Percentiles rank a stretch among this genome's conserved stretches.
Evolutionary conservation across 2,888 invertebrate genomes (phyloP).

Genomic region (Trachelus iudaicus): DNA sequence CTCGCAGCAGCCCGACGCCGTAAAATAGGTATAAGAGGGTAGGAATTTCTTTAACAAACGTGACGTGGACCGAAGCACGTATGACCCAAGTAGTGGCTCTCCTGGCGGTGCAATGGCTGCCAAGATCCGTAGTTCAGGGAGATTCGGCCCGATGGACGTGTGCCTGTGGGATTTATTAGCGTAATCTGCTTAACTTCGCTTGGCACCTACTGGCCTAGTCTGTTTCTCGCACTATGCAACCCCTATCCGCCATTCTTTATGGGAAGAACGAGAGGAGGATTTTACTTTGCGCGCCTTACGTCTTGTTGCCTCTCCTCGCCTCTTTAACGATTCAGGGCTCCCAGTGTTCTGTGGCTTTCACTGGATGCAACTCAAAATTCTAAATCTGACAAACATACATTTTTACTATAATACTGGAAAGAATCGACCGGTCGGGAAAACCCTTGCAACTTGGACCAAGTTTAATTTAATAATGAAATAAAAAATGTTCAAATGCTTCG

Average conservation of each 20-base stretch:
- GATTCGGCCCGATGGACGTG: slow-evolving; percentile 47
- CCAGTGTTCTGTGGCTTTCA: slow-evolving; percentile 14
- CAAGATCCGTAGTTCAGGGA: slow-evolving; percentile 14
- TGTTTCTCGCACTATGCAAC: slow-evolving; percentile 27
- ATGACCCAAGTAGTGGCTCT: slow-evolving; percentile 38
- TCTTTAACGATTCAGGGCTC: slow-evolving; percentile 16
- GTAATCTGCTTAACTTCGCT: slow-evolving; percentile 55
- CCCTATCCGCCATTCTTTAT: slow-evolving; percentile 25
- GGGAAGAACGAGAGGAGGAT: slow-evolving; percentile 26
- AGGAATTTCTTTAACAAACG: slow-evolving; percentile 9
- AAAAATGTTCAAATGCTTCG: too few species aligned
- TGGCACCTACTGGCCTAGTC: slow-evolving; percentile 33
- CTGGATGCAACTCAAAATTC: not conserved
- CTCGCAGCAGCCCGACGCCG: not conserved
- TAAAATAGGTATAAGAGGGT: not conserved
- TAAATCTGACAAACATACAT: not conserved
- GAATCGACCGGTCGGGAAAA: not conserved
- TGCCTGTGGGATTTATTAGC: slow-evolving; percentile 51
- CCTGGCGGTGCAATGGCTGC: not conserved
- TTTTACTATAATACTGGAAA: not conserved
- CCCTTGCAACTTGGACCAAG: not conserved
- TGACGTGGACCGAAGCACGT: slow-evolving; percentile 39
- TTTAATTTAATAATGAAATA: not conserved
- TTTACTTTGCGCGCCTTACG: slow-evolving; percentile 25
- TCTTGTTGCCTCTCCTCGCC: slow-evolving; percentile 10